Conservation (phyloP, 2,888 invertebrate species). For the Idaea biselata region DNA sequence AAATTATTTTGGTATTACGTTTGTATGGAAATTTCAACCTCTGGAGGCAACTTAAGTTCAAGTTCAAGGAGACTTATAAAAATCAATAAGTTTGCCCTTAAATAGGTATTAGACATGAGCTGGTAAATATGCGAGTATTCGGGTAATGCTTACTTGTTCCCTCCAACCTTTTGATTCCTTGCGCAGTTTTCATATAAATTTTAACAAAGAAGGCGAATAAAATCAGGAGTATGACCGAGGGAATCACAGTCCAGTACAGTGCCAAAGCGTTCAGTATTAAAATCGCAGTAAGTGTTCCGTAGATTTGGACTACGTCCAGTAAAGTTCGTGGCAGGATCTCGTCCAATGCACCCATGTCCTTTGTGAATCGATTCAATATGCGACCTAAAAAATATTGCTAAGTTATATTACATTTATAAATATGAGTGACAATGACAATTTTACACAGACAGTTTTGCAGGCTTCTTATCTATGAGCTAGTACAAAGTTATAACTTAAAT, state of each 20-base stretch:
- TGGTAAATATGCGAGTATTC: slow-evolving; percentile 2
- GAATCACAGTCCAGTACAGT: slow-evolving; percentile 80
- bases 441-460: too few relatives aligned
- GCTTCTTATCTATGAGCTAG: too few relatives aligned
- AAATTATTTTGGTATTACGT: too few relatives aligned
- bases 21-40: too few relatives aligned
- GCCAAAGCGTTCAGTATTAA: slow-evolving; percentile 83
- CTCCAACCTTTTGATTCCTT: slow-evolving; percentile 84
- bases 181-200: slow-evolving; percentile 84
- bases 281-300: slow-evolving; percentile 74
- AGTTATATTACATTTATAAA: not conserved
- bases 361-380: slow-evolving; percentile 89
- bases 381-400: slow-evolving; percentile 70
- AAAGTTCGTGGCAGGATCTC: slow-evolving; percentile 86
- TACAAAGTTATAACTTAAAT: too few relatives aligned
- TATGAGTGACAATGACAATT: not conserved
- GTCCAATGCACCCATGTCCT: slow-evolving; percentile 91
- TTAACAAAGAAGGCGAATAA: slow-evolving; percentile 81
- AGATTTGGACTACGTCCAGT: slow-evolving; percentile 83
- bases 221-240: slow-evolving; percentile 77
- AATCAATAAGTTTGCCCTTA: slow-evolving; percentile 4
- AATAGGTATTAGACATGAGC: not conserved
- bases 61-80: slow-evolving; percentile 2
- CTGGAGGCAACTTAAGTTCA: not conserved
- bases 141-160: slow-evolving; percentile 78